Conservation (phyloP, 1,140 invertebrate genomes). For the Drosophila insularis region DNA sequence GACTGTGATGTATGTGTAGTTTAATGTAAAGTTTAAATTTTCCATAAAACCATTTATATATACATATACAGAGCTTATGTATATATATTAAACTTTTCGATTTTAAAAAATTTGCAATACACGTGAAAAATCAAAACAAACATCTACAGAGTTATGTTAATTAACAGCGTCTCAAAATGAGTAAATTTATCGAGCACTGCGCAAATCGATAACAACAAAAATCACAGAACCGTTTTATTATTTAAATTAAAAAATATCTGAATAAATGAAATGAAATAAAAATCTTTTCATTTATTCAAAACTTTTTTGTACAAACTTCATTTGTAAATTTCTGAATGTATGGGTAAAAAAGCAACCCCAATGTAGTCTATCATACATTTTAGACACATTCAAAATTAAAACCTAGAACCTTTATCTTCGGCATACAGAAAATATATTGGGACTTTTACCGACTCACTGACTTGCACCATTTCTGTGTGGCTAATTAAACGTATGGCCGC, state of each 20-base stretch:
- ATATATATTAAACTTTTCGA: no score
- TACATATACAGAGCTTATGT: no score
- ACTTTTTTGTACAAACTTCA: neutral
- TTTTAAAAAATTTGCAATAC: no score
- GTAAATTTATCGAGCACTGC: neutral
- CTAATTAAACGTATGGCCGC: conserved; percentile 91
- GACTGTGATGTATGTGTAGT: no score
- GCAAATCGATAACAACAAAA: neutral
- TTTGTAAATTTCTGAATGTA: neutral
- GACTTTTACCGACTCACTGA: conserved; percentile 87
- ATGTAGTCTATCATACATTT: conserved; percentile 12
- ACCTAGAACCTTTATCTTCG: conserved; percentile 91
- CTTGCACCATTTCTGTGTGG: conserved; percentile 90
- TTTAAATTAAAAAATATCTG: no score
- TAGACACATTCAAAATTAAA: conserved; percentile 82
- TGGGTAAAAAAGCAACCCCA: neutral
- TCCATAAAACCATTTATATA: no score
- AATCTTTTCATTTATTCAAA: no score
- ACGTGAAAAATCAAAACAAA: no score
- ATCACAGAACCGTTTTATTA: no score
- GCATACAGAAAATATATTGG: conserved; percentile 93
- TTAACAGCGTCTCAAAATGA: neutral
- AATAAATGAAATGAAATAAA: no score
- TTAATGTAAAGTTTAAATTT: no score
- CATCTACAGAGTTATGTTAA: no score